phyloP scores from a whole-genome alignment of 2,113 vertebrate species.

The Sylvicapra grimmia region DNA sequence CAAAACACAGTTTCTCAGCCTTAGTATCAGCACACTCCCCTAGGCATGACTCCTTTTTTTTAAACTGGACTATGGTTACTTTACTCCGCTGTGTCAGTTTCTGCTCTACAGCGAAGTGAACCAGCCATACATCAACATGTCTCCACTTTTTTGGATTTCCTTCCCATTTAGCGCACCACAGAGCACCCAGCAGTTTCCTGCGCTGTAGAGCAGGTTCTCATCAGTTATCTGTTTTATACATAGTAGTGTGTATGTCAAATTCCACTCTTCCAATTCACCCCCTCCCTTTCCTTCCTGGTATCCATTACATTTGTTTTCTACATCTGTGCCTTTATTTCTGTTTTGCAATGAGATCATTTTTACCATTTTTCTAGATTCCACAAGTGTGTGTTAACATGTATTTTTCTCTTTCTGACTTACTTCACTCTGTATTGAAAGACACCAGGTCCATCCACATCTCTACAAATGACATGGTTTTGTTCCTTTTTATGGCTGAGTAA shows the following conservation, averaged over 20 bases:
- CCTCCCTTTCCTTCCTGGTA: neutral
- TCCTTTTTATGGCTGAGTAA: neutral
- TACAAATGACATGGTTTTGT: neutral
- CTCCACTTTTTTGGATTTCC: neutral
- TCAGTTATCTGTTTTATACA: accelerated
- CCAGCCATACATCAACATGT: accelerated
- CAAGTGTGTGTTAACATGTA: neutral
- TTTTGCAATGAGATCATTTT: neutral
- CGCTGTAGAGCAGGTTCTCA: neutral
- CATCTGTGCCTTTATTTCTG: neutral
- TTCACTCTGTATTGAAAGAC: neutral
- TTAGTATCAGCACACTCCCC: constrained; percentile 17
- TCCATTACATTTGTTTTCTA: neutral
- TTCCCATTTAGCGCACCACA: neutral
- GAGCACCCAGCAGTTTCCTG: accelerated
- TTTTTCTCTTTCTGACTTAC: neutral
- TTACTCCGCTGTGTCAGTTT: neutral
- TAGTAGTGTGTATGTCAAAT: accelerated
- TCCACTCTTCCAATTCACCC: neutral
- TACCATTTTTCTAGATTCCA: neutral
- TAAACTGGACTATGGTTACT: neutral
- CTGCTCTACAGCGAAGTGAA: neutral
- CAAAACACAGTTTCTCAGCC: neutral
- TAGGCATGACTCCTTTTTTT: neutral
- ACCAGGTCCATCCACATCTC: neutral